These are phyloP conservation scores for Ceratosolen solmsi DNA, from an alignment of 1,140 invertebrate genomes.

Conservation along the genomic window DNA sequence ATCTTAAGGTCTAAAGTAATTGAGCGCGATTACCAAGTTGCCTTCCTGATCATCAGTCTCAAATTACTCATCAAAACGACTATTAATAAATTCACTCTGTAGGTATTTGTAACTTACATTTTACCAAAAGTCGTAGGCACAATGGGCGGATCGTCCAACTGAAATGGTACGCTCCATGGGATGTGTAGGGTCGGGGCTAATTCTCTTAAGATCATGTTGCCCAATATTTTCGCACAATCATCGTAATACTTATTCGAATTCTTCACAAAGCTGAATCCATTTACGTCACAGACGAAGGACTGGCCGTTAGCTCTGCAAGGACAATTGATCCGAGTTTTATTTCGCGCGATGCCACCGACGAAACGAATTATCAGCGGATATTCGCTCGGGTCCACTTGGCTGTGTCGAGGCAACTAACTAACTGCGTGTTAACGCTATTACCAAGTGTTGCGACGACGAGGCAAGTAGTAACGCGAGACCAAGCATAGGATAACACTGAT, in stretches of 20 bases:
- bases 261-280: slow-evolving; percentile 99
- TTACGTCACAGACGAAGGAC: slow-evolving; percentile 99
- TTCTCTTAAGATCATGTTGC: slow-evolving; percentile 94
- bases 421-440: neutral
- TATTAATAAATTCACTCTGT: neutral
- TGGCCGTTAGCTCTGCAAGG: slow-evolving; percentile 92
- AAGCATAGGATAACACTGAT: slow-evolving; percentile 41
- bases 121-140: slow-evolving; percentile 99
- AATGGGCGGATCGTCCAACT: slow-evolving; percentile 97
- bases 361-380: neutral
- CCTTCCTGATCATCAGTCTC: no score
- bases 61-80: no score
- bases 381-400: no score
- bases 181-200: slow-evolving; percentile 96
- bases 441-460: neutral
- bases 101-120: slow-evolving; percentile 78
- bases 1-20: no score
- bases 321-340: neutral
- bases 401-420: neutral
- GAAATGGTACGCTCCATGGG: slow-evolving; percentile 96
- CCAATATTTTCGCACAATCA: slow-evolving; percentile 98
- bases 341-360: neutral
- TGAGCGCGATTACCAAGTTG: no score
- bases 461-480: slow-evolving; percentile 29
- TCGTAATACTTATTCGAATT: slow-evolving; percentile 99